Conservation (phyloP, 2,888 invertebrate species). For the Agonopterix subpropinquella region DNA sequence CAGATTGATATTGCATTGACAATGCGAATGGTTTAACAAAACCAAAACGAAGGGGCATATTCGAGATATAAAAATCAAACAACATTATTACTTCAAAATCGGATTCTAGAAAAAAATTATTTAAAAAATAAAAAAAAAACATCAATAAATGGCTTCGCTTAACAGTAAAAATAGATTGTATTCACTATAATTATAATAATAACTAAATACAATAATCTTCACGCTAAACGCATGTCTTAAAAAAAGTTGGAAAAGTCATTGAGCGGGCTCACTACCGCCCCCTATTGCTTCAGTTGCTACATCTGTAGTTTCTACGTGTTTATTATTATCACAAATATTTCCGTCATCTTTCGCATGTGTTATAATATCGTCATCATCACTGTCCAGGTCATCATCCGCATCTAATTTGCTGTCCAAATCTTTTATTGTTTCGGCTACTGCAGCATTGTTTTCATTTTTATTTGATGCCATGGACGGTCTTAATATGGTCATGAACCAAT, state of each 20-base stretch:
- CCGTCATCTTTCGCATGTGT: slow-evolving; percentile 2
- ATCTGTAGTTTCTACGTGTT: neutral
- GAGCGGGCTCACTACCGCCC: neutral
- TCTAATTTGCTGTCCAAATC: slow-evolving; percentile 7
- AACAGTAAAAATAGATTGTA: slow-evolving; percentile 29
- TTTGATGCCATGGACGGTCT: slow-evolving; percentile 20
- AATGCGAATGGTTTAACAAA: no score
- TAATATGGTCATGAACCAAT: slow-evolving; percentile 34
- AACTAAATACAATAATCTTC: slow-evolving; percentile 19
- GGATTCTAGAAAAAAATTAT: slow-evolving; percentile 24
- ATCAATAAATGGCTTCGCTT: slow-evolving; percentile 26
- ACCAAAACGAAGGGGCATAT: no score
- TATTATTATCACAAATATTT: slow-evolving; percentile 1
- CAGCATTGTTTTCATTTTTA: neutral
- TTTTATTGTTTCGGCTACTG: neutral
- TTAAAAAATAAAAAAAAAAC: slow-evolving; percentile 11
- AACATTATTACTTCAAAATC: slow-evolving; percentile 1
- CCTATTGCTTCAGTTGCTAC: neutral
- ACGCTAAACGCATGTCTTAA: slow-evolving; percentile 7
- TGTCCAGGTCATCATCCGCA: neutral
- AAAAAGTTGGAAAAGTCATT: neutral
- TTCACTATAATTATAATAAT: slow-evolving; percentile 19
- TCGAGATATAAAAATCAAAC: slow-evolving; percentile 3
- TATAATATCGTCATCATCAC: neutral
- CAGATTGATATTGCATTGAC: no score